Evolutionary conservation across 1,140 invertebrate species (phyloP).

Genomic region (Arctopsyche grandis): DNA sequence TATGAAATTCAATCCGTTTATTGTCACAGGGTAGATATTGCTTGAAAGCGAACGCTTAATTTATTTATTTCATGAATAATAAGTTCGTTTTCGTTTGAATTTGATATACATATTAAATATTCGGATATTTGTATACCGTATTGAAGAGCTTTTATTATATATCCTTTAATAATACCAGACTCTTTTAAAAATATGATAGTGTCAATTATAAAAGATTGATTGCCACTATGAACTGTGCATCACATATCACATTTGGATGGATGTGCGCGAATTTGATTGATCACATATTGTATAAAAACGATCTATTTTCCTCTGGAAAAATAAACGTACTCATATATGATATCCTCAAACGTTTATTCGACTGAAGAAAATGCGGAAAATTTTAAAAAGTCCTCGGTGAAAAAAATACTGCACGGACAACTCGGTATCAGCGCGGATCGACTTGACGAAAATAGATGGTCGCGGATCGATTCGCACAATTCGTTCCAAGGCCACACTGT

Average conservation of each 20-base stretch:
- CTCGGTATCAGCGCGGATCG: conserved; percentile 7
- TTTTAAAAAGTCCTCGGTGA: neutral
- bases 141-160: no score
- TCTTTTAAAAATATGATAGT: no score
- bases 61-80: no score
- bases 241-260: neutral
- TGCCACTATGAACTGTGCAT: neutral
- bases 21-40: no score
- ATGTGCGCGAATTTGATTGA: neutral
- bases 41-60: no score
- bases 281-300: neutral
- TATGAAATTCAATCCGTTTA: no score
- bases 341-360: neutral
- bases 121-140: no score
- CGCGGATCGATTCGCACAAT: conserved; percentile 23
- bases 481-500: conserved; percentile 10
- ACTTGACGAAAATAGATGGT: neutral
- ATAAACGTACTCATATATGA: neutral
- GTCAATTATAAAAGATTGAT: neutral
- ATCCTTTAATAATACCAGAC: no score
- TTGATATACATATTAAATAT: no score
- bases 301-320: neutral
- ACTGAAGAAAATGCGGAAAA: neutral
- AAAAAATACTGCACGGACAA: conserved; percentile 5
- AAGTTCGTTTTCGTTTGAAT: no score